Evolutionary conservation across 2,888 invertebrate species (phyloP), one percentile per base, ranked within the genome.

Genomic region (Acleris literana): DNA sequence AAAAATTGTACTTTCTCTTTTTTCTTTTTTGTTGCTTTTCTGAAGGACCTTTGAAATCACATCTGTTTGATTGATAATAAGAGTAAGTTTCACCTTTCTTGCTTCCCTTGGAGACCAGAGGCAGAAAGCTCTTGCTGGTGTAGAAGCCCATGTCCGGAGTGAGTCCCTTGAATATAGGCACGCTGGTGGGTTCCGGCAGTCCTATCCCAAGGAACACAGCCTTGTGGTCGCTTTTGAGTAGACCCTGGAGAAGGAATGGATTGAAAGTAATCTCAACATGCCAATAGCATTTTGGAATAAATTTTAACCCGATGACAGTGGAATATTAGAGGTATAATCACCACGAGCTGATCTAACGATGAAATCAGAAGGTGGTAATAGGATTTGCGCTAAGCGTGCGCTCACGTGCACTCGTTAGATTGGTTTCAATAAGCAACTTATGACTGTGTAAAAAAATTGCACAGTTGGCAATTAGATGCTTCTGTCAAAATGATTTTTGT

Each of bases 81-180:
- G 11, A 33, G 3, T 33, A 33, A 49, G 0, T n/a, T 20, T 22
- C 84, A 94, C 97, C 97, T 76, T 95, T 95, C 87, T 99, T 99
- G 81, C 98, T 98, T 22, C 97, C 97, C 74, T 94, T 93, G 0
- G 99, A 94, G 0, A 99, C 99, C 51, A 94, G 87, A 0, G 99
- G 99, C 61, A 99, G 87, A 81, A 99, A 99, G 71, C 95, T 95
- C 86, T 99, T 99, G 54, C 99, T 99, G 0, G 99, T 99, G 81
- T 94, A 99, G 86, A 99, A 99, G 0, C 99, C 99, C 94, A 96
- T 95, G 9, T 95, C 94, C 63, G 94, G 88, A 0, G 94, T 95
- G 0, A 99, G 91, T 0, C 94, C 94, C 73, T 94, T 90, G 82
- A 98, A 98, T 22, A 97, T 95, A 0, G 96, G 94, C 63, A 96